A percentile compares a stretch with the other conserved stretches of the same genome.
Conservation (phyloP, 2,113 vertebrate species). For the human region DNA sequence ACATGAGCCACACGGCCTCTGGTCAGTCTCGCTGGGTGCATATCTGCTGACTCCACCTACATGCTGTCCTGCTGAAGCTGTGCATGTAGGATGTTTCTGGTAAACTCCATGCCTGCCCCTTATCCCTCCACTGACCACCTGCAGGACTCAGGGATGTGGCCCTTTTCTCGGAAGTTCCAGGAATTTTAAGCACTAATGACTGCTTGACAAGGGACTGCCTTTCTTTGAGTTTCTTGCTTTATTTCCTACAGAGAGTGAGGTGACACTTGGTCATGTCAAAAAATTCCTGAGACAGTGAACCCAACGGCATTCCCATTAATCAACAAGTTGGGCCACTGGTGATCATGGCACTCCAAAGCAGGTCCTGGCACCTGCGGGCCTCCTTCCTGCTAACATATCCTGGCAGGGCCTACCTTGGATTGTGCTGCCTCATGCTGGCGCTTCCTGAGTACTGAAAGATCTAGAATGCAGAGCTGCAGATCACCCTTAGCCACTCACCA, state of each 20-base stretch:
- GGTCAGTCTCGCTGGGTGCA: accelerated
- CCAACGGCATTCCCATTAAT: not conserved
- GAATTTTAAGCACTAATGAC: not conserved
- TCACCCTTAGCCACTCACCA: constrained; percentile 72
- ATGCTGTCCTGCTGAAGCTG: not conserved
- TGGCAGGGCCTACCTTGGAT: not conserved
- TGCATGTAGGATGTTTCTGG: not conserved
- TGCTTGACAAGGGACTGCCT: not conserved
- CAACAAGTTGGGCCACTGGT: not conserved
- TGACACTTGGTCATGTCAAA: not conserved
- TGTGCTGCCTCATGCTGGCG: not conserved
- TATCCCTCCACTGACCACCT: not conserved
- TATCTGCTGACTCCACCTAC: not conserved
- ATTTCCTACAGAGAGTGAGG: not conserved
- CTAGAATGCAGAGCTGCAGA: not conserved
- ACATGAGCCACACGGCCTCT: accelerated
- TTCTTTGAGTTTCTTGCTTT: not conserved
- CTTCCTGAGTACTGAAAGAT: not conserved
- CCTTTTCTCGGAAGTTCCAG: not conserved
- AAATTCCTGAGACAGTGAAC: not conserved
- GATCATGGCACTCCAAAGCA: not conserved
- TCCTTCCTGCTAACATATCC: not conserved
- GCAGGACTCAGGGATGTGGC: not conserved
- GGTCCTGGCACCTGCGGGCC: not conserved
- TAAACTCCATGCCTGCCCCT: not conserved